These are phyloP conservation scores for Dysidea cf. avara DNA, from an alignment of 37 sponge, comb jelly and placozoan species.

Conservation along the genomic window DNA sequence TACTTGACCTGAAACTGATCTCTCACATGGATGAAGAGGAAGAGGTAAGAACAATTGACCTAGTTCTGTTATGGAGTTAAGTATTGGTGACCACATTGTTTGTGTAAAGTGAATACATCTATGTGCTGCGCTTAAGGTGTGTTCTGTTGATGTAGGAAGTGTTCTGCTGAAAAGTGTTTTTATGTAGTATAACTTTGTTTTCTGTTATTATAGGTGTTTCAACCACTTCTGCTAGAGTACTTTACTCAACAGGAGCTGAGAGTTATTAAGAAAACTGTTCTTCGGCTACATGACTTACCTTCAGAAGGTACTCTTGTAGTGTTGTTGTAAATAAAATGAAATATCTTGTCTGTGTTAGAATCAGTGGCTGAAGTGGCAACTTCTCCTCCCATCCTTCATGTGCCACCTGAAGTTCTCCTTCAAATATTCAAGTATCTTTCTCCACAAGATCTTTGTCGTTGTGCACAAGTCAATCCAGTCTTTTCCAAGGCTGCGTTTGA, in stretches of 20 bases:
- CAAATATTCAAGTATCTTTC: conserved; percentile 46
- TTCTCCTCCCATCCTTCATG: conserved; percentile 5
- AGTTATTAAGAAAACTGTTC: conserved; percentile 32
- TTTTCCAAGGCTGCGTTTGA: conserved; percentile 30
- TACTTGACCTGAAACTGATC: conserved; percentile 66
- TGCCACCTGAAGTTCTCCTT: conserved; percentile 70
- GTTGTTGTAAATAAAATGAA: no score
- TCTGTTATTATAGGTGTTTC: conserved; percentile 53
- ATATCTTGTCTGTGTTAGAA: no score
- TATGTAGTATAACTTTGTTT: background rate
- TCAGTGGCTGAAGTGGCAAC: no score
- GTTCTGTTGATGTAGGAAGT: no score
- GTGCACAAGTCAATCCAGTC: conserved; percentile 31
- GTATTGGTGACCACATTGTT: no score
- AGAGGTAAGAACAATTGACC: conserved; percentile 40
- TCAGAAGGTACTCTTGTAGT: conserved; percentile 1
- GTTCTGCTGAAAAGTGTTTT: no score
- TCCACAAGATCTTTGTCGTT: conserved; percentile 56
- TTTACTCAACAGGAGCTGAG: conserved; percentile 58
- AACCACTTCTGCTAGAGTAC: conserved; percentile 73
- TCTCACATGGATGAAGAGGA: conserved; percentile 89
- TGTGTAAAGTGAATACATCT: no score
- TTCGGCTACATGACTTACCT: conserved; percentile 59
- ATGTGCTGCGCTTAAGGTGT: no score
- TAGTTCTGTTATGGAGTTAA: background rate